These are phyloP conservation scores for Cheilosia variabilis DNA, from an alignment of 2,888 invertebrate species.

Conservation along the genomic window DNA sequence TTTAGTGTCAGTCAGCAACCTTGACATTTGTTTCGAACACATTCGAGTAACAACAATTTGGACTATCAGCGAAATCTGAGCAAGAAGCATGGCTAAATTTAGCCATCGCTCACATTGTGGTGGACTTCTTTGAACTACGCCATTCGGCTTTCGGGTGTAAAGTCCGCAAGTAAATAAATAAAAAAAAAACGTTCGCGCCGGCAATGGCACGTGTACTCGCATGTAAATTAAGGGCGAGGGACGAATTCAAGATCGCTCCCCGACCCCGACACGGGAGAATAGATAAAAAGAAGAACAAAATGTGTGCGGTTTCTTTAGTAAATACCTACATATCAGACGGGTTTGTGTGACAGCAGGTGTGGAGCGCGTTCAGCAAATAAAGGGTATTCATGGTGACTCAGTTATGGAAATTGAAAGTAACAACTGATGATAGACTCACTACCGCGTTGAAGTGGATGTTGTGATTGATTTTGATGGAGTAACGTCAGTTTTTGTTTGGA, in stretches of 20 bases:
- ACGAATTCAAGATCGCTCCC: slow-evolving; percentile 34
- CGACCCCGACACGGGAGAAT: neutral
- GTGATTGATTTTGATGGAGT: slow-evolving; percentile 38
- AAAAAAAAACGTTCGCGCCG: slow-evolving; percentile 4
- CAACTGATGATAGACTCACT: slow-evolving; percentile 18
- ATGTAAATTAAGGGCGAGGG: slow-evolving; percentile 44
- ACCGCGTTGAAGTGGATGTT: slow-evolving; percentile 37
- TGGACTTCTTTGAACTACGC: slow-evolving; percentile 10
- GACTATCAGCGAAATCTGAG: slow-evolving; percentile 58
- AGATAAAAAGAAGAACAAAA: neutral
- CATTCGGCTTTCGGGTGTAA: slow-evolving; percentile 13
- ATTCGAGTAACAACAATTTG: slow-evolving; percentile 16
- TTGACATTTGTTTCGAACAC: slow-evolving; percentile 45
- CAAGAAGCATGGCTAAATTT: slow-evolving; percentile 54
- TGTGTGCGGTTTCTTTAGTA: neutral
- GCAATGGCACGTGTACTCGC: slow-evolving; percentile 37
- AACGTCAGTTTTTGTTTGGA: neutral
- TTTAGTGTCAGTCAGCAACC: slow-evolving; percentile 18
- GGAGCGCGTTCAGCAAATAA: slow-evolving; percentile 13
- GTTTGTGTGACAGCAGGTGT: slow-evolving; percentile 34
- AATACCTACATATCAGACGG: neutral
- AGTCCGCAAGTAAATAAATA: slow-evolving; percentile 1
- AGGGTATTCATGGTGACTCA: slow-evolving; percentile 39
- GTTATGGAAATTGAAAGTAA: slow-evolving; percentile 28
- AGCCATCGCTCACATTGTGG: slow-evolving; percentile 28